phyloP scores from a whole-genome alignment of 37 sponge, comb jelly and placozoan species.

The Halichondria panicea region DNA sequence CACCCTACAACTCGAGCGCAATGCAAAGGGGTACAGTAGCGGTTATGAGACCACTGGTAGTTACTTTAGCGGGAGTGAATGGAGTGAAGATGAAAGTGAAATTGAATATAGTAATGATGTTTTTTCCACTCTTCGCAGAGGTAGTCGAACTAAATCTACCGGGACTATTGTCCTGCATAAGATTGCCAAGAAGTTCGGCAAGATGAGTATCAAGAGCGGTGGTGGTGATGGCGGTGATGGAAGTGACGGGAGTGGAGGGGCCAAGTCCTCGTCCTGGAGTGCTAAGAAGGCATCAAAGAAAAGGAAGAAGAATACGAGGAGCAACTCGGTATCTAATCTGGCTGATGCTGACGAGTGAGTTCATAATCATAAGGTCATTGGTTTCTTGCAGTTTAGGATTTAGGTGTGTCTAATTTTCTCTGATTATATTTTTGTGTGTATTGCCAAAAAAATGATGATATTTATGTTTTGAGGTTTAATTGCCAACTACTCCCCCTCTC shows the following conservation, averaged over 20 bases:
- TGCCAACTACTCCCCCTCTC: neutral
- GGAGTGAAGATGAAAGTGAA: no score
- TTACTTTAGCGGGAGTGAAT: no score
- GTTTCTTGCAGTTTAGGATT: no score
- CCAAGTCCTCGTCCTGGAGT: no score
- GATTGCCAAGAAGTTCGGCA: conserved; percentile 39
- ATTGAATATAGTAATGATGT: no score
- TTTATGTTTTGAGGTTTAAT: neutral
- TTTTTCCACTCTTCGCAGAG: no score
- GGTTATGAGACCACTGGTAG: no score
- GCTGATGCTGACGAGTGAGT: conserved; percentile 13
- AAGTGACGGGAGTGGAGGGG: neutral
- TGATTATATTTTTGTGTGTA: neutral
- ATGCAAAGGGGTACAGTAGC: no score
- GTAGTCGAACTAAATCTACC: conserved; percentile 7
- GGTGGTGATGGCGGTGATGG: neutral
- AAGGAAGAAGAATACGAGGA: neutral
- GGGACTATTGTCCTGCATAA: conserved; percentile 20
- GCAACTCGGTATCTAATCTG: conserved; percentile 10
- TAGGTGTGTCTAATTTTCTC: neutral
- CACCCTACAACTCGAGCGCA: no score
- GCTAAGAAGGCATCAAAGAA: neutral
- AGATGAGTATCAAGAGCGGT: neutral
- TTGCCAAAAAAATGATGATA: no score
- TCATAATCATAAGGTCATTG: no score